Conservation (phyloP, 1,140 invertebrate genomes). For the Drosophila teissieri region DNA sequence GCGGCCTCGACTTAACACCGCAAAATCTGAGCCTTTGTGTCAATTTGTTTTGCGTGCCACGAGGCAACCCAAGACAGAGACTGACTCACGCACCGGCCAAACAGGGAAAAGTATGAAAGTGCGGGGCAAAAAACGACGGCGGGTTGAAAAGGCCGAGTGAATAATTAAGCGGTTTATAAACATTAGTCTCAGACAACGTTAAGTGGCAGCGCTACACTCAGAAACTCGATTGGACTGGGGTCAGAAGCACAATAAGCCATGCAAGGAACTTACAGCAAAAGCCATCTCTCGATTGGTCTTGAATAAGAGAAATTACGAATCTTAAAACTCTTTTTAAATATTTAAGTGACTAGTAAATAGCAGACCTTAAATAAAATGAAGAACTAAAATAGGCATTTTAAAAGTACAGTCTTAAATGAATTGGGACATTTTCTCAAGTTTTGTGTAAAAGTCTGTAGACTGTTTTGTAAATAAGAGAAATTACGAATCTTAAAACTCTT, state of each 20-base stretch:
- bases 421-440: no score
- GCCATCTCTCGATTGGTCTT: background rate
- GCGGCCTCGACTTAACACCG: slow-evolving; percentile 73
- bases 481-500: no score
- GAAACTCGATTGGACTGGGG: background rate
- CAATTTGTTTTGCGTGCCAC: slow-evolving; percentile 75
- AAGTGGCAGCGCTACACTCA: slow-evolving; percentile 30
- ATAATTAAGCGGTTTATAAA: slow-evolving; percentile 83
- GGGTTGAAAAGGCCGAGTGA: slow-evolving; percentile 72
- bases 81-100: slow-evolving; percentile 26
- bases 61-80: slow-evolving; percentile 35
- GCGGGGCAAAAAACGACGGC: slow-evolving; percentile 4
- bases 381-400: no score
- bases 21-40: slow-evolving; percentile 78
- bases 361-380: no score
- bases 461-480: no score
- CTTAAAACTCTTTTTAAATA: no score
- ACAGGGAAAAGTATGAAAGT: slow-evolving; percentile 38
- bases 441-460: no score
- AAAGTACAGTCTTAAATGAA: no score
- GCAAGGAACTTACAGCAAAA: background rate
- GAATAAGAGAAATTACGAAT: no score
- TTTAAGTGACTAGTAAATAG: no score
- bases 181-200: slow-evolving; percentile 72
- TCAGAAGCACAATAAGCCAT: background rate